Percentiles rank a stretch among this genome's conserved stretches.
Evolutionary conservation across 2,797 vertebrate genomes (phyloP).

Genomic region (Chromobotia macracanthus): DNA sequence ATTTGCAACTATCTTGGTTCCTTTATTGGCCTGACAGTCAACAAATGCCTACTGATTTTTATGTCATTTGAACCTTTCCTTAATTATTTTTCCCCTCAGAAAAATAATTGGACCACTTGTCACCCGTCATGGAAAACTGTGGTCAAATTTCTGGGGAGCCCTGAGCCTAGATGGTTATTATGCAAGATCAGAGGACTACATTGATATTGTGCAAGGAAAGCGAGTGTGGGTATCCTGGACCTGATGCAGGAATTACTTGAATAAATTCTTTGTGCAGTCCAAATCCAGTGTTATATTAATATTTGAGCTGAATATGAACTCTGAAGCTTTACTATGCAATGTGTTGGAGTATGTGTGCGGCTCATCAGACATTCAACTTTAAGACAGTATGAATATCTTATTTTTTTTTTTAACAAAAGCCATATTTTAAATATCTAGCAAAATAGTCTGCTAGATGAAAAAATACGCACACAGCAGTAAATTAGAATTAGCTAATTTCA

Average conservation of each 20-base stretch:
- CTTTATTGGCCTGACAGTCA: not conserved
- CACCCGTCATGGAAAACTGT: slow-evolving; percentile 92
- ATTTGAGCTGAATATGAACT: too few species aligned
- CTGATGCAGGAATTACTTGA: not conserved
- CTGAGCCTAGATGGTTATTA: slow-evolving; percentile 95
- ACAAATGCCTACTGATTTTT: not conserved
- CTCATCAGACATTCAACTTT: too few species aligned
- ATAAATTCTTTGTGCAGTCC: not conserved
- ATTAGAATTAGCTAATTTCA: too few species aligned
- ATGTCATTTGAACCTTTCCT: slow-evolving; percentile 60
- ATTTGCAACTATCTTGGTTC: not conserved
- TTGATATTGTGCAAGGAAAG: slow-evolving; percentile 95
- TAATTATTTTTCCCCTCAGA: slow-evolving; percentile 71
- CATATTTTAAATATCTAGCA: too few species aligned
- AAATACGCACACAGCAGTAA: too few species aligned
- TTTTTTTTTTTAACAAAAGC: too few species aligned
- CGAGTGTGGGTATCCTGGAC: slow-evolving; percentile 85
- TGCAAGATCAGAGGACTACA: slow-evolving; percentile 95
- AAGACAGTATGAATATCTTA: too few species aligned
- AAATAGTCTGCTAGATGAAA: too few species aligned
- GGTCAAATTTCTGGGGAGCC: slow-evolving; percentile 99
- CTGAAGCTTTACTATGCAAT: too few species aligned
- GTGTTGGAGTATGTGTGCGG: too few species aligned
- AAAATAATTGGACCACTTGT: slow-evolving; percentile 96
- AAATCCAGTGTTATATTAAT: not conserved